phyloP scores from a whole-genome alignment of 2,113 vertebrate genomes.

The Heterotilapia buettikoferi region DNA sequence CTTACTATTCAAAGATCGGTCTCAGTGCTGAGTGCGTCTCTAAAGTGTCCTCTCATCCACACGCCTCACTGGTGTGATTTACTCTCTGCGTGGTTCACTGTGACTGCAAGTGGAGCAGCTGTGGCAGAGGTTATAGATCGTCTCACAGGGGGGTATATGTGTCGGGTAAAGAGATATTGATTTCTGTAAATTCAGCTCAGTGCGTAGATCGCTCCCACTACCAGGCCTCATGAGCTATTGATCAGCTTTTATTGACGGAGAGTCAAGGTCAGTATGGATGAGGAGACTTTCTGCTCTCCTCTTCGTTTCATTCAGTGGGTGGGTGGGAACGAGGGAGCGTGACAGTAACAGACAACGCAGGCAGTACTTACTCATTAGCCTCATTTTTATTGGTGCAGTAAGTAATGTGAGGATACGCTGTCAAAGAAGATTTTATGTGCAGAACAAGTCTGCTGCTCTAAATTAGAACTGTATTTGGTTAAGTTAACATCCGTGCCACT shows the following conservation, averaged over 20 bases:
- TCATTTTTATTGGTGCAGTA: neutral
- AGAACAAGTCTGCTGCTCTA: neutral
- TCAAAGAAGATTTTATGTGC: neutral
- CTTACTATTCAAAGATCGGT: conserved; percentile 28
- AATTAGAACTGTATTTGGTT: neutral
- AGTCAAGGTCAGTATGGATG: conserved; percentile 60
- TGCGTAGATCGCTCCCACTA: conserved; percentile 44
- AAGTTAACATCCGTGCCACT: neutral
- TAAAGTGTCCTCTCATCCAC: conserved; percentile 14
- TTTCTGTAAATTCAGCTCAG: conserved; percentile 60
- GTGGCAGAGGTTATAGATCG: conserved; percentile 54
- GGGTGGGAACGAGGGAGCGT: neutral
- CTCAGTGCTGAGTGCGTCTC: conserved; percentile 21
- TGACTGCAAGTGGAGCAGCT: conserved; percentile 46
- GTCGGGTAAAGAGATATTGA: conserved; percentile 59
- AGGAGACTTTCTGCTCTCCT: conserved; percentile 18
- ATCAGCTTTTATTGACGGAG: conserved; percentile 52
- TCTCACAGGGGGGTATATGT: neutral
- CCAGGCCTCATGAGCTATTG: conserved; percentile 45
- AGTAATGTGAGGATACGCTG: neutral
- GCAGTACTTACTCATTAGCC: neutral
- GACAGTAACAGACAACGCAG: neutral
- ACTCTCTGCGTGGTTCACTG: conserved; percentile 3
- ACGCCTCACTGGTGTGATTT: conserved; percentile 24
- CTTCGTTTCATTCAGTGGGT: neutral